Percentiles rank a stretch among this genome's conserved stretches.
phyloP scores from a whole-genome alignment of 2,888 invertebrate genomes.

The Melipona bicolor region DNA sequence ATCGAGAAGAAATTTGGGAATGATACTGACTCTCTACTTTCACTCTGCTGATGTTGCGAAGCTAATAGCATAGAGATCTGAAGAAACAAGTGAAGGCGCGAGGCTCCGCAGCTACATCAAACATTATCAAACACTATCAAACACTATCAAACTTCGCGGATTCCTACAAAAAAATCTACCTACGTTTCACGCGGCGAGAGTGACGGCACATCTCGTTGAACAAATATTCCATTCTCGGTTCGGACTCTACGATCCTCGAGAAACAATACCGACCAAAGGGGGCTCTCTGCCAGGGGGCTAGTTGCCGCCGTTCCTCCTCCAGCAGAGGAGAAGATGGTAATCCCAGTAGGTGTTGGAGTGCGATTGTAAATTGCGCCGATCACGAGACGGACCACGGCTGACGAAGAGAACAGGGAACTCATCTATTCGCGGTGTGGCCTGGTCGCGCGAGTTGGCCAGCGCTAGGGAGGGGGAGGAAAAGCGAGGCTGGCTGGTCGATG shows the following conservation, averaged over 20 bases:
- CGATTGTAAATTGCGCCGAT: not conserved
- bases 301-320: not conserved
- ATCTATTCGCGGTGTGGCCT: not conserved
- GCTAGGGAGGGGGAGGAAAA: conserved; percentile 18
- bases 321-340: not conserved
- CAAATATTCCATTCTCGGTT: not conserved
- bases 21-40: no score
- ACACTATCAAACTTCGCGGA: no score
- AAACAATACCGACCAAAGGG: not conserved
- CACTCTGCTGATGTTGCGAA: no score
- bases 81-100: no score
- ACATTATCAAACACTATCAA: no score
- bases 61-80: no score
- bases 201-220: no score
- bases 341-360: conserved; percentile 2
- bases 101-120: no score
- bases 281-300: not conserved
- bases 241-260: not conserved
- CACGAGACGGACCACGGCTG: conserved; percentile 2
- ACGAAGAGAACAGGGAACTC: not conserved
- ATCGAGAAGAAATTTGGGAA: no score
- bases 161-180: no score
- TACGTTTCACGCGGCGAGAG: no score
- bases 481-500: conserved; percentile 46
- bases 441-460: not conserved